These are phyloP conservation scores for Drosophila tropicalis DNA, from an alignment of 1,140 invertebrate genomes.

Conservation along the genomic window DNA sequence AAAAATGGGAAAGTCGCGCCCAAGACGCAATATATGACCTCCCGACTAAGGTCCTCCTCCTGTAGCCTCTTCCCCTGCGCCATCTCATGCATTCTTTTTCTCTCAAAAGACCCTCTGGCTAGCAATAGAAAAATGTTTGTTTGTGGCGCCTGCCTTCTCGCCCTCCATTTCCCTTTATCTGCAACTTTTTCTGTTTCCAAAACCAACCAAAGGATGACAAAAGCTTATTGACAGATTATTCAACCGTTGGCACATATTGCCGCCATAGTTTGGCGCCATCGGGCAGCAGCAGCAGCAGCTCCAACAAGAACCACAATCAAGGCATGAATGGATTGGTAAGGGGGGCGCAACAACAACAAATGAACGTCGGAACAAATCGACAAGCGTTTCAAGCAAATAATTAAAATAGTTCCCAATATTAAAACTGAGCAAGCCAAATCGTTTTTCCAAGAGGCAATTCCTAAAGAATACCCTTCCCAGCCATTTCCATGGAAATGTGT, in stretches of 20 bases:
- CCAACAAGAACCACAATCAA: slow-evolving; percentile 29
- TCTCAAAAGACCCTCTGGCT: slow-evolving; percentile 34
- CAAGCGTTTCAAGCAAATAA: slow-evolving; percentile 77
- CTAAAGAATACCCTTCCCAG: not conserved
- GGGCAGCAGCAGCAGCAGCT: slow-evolving; percentile 30
- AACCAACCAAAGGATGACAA: slow-evolving; percentile 65
- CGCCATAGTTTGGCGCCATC: slow-evolving; percentile 72
- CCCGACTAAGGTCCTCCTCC: slow-evolving; percentile 14
- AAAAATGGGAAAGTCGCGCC: slow-evolving; percentile 47
- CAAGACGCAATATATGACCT: slow-evolving; percentile 73
- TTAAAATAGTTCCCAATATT: slow-evolving; percentile 82
- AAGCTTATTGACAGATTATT: slow-evolving; percentile 81
- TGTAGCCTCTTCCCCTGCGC: too few relatives aligned
- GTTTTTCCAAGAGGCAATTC: not conserved
- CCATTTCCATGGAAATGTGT: too few relatives aligned
- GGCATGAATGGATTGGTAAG: slow-evolving; percentile 1
- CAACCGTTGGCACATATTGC: slow-evolving; percentile 80
- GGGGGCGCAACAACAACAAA: slow-evolving; percentile 44
- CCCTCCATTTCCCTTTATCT: slow-evolving; percentile 9
- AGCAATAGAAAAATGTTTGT: slow-evolving; percentile 79
- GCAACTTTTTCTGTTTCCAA: slow-evolving; percentile 2
- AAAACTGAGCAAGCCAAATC: slow-evolving; percentile 52
- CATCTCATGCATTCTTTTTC: not conserved
- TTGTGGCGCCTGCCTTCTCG: slow-evolving; percentile 49
- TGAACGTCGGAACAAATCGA: slow-evolving; percentile 72